phyloP scores from a whole-genome alignment of 2,888 invertebrate genomes.

The Drosophila recens region DNA sequence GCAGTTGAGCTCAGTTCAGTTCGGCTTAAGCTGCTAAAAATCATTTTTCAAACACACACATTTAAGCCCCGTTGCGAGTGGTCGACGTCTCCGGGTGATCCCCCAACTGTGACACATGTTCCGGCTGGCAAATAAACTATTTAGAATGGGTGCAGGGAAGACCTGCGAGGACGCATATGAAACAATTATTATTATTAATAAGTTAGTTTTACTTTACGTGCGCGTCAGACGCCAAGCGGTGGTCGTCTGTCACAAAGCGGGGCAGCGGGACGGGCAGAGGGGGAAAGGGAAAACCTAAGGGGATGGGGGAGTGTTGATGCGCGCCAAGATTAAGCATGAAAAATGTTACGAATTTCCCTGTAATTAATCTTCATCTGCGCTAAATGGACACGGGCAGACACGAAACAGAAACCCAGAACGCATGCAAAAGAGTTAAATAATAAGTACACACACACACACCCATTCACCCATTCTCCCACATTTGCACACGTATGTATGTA shows the following conservation, averaged over 20 bases:
- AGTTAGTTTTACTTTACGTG: constrained; percentile 73
- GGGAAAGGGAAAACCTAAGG: background rate
- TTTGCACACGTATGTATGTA: constrained; percentile 10
- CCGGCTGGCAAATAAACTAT: constrained; percentile 46
- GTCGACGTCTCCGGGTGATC: constrained; percentile 37
- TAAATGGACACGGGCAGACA: constrained; percentile 46
- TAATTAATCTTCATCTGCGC: constrained; percentile 76
- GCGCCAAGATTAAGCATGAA: constrained; percentile 78
- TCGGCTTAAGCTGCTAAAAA: constrained; percentile 66
- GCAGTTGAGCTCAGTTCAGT: constrained; percentile 11
- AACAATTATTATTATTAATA: constrained; percentile 80
- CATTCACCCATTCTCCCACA: background rate
- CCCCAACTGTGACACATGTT: constrained; percentile 72
- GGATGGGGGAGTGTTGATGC: constrained; percentile 43
- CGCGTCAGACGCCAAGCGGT: constrained; percentile 11
- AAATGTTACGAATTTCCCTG: constrained; percentile 78
- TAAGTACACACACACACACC: constrained; percentile 63
- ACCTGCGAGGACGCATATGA: constrained; percentile 53
- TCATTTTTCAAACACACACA: constrained; percentile 72
- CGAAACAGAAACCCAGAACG: constrained; percentile 22
- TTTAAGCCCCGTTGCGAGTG: constrained; percentile 53
- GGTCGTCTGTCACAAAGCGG: constrained; percentile 3
- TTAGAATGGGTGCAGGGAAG: constrained; percentile 2
- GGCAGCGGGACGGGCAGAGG: background rate
- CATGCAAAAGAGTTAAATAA: constrained; percentile 80